Percentiles rank a stretch among this genome's conserved stretches.
Conservation (phyloP, 2,113 vertebrate genomes). For the Xyrauchen texanus region DNA sequence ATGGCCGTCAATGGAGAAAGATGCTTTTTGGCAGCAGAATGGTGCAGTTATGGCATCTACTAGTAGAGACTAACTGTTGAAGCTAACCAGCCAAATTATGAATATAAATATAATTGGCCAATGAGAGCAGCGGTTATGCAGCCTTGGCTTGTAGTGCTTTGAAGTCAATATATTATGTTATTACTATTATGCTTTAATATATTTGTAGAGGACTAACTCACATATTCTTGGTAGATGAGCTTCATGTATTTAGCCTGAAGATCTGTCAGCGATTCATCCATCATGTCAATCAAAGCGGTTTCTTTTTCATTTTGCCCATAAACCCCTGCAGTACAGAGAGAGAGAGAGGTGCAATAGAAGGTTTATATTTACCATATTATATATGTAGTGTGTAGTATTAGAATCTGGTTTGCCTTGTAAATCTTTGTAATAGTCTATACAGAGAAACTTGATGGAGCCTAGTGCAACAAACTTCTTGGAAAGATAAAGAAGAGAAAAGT, state of each 20-base stretch:
- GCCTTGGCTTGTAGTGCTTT: not conserved
- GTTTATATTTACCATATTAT: not conserved
- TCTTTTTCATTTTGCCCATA: slow-evolving; percentile 29
- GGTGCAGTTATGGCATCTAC: no score
- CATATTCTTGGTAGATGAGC: not conserved
- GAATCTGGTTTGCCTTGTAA: not conserved
- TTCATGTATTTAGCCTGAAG: not conserved
- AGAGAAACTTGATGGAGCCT: no score
- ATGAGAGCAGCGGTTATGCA: not conserved
- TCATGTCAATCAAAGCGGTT: slow-evolving; percentile 12
- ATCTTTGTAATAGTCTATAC: no score
- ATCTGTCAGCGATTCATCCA: slow-evolving; percentile 11
- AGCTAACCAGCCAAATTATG: no score
- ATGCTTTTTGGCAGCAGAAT: no score
- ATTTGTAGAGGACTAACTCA: not conserved
- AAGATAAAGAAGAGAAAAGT: not conserved
- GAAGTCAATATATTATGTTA: not conserved
- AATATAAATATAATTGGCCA: no score
- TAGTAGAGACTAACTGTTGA: no score
- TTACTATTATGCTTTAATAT: no score
- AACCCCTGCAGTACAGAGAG: not conserved
- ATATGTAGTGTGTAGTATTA: not conserved
- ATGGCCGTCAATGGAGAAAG: no score
- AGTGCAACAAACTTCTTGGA: no score
- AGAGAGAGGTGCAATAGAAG: not conserved